Percentiles rank a stretch among this genome's conserved stretches.
phyloP scores from a whole-genome alignment of 2,113 vertebrate genomes.

The Camelus dromedarius region DNA sequence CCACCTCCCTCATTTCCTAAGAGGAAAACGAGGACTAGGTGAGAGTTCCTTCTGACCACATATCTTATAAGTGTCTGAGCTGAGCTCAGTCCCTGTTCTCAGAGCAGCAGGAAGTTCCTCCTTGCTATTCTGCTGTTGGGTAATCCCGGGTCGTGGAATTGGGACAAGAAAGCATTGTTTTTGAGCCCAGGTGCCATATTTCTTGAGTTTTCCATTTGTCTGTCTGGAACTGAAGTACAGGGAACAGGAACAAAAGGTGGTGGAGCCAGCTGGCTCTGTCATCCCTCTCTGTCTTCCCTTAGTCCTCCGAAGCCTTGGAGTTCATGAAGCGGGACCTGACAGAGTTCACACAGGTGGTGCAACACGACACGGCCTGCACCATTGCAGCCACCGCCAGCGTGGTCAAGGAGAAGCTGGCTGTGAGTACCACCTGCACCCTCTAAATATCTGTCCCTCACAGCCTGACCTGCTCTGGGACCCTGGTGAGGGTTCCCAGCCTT shows the following conservation, averaged over 20 bases:
- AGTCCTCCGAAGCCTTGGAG: conserved; percentile 97
- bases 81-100: neutral
- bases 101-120: neutral
- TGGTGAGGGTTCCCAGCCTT: neutral
- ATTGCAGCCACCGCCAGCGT: conserved; percentile 97
- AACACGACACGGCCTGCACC: conserved; percentile 98
- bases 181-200: neutral
- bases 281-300: conserved; percentile 37
- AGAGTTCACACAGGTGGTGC: conserved; percentile 96
- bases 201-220: neutral
- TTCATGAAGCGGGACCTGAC: conserved; percentile 98
- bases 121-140: neutral
- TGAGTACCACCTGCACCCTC: conserved; percentile 84
- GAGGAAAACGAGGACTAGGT: neutral
- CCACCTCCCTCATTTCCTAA: neutral
- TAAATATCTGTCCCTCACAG: neutral
- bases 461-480: neutral
- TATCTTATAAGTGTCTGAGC: neutral
- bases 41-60: neutral
- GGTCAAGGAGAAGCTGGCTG: conserved; percentile 96
- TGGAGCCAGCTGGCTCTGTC: neutral
- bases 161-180: conserved; percentile 20
- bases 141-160: neutral
- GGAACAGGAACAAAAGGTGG: neutral
- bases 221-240: neutral